Evolutionary conservation across 1,140 invertebrate genomes (phyloP).

Genomic region (Aethina tumida): DNA sequence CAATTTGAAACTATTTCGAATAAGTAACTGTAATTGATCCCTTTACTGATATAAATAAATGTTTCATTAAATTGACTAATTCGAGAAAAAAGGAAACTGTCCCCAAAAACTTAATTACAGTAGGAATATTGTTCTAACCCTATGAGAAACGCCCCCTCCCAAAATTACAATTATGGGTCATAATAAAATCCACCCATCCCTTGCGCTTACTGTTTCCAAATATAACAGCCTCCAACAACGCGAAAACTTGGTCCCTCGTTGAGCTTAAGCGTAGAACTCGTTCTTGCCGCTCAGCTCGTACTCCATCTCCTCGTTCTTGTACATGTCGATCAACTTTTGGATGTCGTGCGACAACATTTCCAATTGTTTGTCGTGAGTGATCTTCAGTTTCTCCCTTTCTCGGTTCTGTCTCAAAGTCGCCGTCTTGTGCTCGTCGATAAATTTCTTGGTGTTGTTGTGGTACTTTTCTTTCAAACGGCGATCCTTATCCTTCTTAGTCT

Average conservation of each 20-base stretch:
- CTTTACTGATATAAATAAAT: no score
- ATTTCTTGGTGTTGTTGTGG: constrained; percentile 98
- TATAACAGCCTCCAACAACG: no score
- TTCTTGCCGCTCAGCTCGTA: constrained; percentile 82
- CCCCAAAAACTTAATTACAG: no score
- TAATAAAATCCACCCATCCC: no score
- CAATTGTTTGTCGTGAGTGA: constrained; percentile 84
- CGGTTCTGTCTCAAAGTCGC: constrained; percentile 82
- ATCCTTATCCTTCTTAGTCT: constrained; percentile 96
- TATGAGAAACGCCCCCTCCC: no score
- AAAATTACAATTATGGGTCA: no score
- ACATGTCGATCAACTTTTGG: constrained; percentile 88
- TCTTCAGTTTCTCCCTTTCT: constrained; percentile 88
- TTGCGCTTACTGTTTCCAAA: no score
- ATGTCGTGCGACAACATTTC: constrained; percentile 86
- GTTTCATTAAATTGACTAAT: no score
- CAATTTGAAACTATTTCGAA: no score
- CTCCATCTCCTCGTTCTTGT: constrained; percentile 89
- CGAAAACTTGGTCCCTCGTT: constrained; percentile 2
- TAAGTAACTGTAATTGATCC: no score
- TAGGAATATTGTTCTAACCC: no score
- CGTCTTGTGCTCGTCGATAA: constrained; percentile 92
- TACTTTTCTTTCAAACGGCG: constrained; percentile 88
- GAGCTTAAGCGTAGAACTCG: constrained; percentile 70
- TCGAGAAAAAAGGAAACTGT: no score